Base-by-base conservation (phyloP, 2,113 vertebrate genomes). In the Larimichthys crocea region DNA sequence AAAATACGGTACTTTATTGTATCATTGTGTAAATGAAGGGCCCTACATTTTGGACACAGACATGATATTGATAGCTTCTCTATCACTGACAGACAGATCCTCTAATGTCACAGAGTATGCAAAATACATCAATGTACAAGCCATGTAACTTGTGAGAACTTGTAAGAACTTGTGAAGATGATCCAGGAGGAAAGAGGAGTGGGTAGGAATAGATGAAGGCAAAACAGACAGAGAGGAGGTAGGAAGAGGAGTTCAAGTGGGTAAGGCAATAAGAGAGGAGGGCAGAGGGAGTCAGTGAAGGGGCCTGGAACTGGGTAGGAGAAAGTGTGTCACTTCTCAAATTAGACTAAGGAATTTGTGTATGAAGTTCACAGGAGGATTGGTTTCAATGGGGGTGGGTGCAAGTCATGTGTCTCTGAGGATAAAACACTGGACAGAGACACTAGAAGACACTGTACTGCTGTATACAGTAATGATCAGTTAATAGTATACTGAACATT, bases 301-400 rank as follows among this genome's bases (percentile, higher is more conserved):
- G 62, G 73, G 76, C 20, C 57, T 40, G 29, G 29, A 46, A 44
- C 70, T 53, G 61, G 78, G 86, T 79, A 74, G 82, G 79, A 81
- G 65, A 86, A 85, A 89, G 83, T 86, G 82, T 91, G 87, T 88
- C 92, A 91, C 84, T 85, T 91, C 94, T 94, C 86, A 93, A 96
- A 94, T 95, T 95, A 95, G 94, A 92, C 83, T 40, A 48, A 86
- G 88, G 94, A 94, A 95, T 96, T 92, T 92, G 84, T 93, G 91
- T 85, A 90, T 94, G 94, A 93, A 93, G 91, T 94, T 95, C 91
- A 93, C 92, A 93, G 87, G 92, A 86, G 92, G 93, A 93, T 95
- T 88, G 75, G 77, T 94, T 95, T 94, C 93, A 91, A 64, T 69
- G 80, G 83, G 86, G 88, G 77, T 7, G 49, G 67, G 80, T 81